Evolutionary conservation across 1,140 invertebrate genomes (phyloP), one percentile per base, ranked within the genome.

Genomic region (Zaprionus inermis): DNA sequence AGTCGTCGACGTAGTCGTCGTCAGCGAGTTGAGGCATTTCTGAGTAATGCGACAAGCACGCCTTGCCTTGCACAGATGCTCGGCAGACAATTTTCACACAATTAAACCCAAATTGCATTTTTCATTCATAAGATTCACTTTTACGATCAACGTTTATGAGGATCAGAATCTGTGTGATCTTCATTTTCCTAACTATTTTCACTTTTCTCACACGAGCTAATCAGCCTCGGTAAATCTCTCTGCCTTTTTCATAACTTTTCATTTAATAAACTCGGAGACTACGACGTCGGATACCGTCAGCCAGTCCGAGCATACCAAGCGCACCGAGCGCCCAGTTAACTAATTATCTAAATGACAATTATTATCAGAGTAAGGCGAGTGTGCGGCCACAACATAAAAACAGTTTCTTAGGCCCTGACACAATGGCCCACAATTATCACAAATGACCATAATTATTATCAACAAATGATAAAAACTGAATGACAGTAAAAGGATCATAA

Each of bases 371-470:
- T 86, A 75, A 16, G 38, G 38, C 76, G 66, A 71, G 72, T 77
- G 28, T 46, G 44, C 49, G 69, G 65, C 51, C 54, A 46, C 28
- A 36, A 51, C 36, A 76, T 54, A 68, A 76, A 78, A 70, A 56
- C 34, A 55, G 61, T 57, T 58, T 72, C 61, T 46, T 54, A 71
- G 71, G 63, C 72, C 54, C 72, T 80, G 74, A 84, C 77, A 88
- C 84, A 88, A 89, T 88, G 73, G 77, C 71, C 61, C 54, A 89
- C 77, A 88, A 88, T 88, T 88, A 88, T 88, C 84, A 75, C 80
- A 88, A 88, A 89, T 88, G 84, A 88, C 84, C 85, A 84, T 89
- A 88, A 89, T 88, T 89, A 89, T 88, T 89, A 88, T 89, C 84
- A 88, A 89, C 78, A 89, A 84, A 83, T 76, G 66, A 78, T 81